Evolutionary conservation across 2,888 invertebrate genomes (phyloP), one percentile per base, ranked within the genome.

Genomic region (Eristalinus sepulchralis): DNA sequence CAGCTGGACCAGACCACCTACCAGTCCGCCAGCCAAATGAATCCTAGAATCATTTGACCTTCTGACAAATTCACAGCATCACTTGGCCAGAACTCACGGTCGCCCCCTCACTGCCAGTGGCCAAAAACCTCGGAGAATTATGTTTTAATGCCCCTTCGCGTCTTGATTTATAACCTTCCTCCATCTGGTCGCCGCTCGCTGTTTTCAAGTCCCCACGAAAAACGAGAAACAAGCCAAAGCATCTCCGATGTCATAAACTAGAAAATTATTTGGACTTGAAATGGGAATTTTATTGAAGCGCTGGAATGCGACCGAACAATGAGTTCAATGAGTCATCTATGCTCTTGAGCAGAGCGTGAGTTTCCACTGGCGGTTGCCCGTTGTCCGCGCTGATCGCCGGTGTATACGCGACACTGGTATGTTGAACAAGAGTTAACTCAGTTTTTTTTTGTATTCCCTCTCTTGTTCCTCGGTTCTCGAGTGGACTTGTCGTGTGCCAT

Each of bases 251-350:
- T 59, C 70, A 57, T 80, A 80, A 76, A 76, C 31, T 71, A 62
- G 33, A 84, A 79, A 84, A 84, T 76, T 71, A 80, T 84, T 83
- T 83, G 71, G 75, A 72, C 72, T 81, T 85, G 85, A 75, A 81
- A 72, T 81, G 72, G 57, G 68, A 77, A 59, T 82, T 73, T 85
- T 77, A 77, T 81, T 82, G 68, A 82, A 78, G 82, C 59, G 36
- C 60, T 82, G 85, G 85, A 86, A 86, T 86, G 85, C 60, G 85
- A 73, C 77, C 82, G 55, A 78, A 85, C 85, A 82, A 85, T 85
- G 62, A 85, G 72, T 86, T 82, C 68, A 78, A 71, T 86, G 85
- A 86, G 85, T 86, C 85, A 86, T 72, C 84, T 76, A 60, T 82
- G 73, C 62, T 73, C 31, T 64, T 2, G 68, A 77, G 71, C 62